Base-by-base conservation (phyloP, 2,113 vertebrate genomes). In the Pelobates fuscus region DNA sequence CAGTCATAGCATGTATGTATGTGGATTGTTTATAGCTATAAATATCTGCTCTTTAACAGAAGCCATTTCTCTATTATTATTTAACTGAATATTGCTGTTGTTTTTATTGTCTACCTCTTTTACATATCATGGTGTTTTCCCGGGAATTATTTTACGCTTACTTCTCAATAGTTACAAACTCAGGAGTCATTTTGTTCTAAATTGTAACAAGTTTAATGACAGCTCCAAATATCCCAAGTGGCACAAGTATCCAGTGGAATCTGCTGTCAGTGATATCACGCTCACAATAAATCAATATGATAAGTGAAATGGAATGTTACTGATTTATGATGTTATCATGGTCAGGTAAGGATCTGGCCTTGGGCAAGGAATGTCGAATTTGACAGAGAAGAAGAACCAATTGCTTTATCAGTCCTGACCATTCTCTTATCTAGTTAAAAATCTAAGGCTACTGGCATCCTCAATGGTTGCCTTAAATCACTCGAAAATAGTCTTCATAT, bases 221-320 rank as follows among this genome's bases (percentile, higher is more conserved):
- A 24, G 37, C 21, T 17, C 17, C 1, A 18, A 8, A 43, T 10
- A 21, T 27, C 64, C 64, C 64, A 5, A 12, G 64, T 23, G 41
- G 8, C 24, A 6, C 64, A 3, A 24, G 7, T 25, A 17, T 65
- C 25, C 7, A 5, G 12, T 6, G 57, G 57, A 26, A 24, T 3
- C 23, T 3, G 18, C 59, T 29, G 59, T 30, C 59, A 29, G 59
- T 5, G 14, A 37, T 20, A 17, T 15, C 15, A 21, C 24, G 7
- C 26, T 46, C 10, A 66, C 43, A 67, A 27, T 26, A 21, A 27
- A 67, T 67, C 64, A 49, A 67, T 67, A 46, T 27, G 6, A 67
- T 41, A 49, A 14, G 44, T 2, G 44, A 49, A 41, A 41, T 7
- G 14, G 37, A 41, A 41, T 41, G n/a, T n/a, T n/a, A n/a, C 32